These are phyloP conservation scores for Xiphorhynchus elegans DNA, from an alignment of 2,113 vertebrate genomes.

Conservation along the genomic window DNA sequence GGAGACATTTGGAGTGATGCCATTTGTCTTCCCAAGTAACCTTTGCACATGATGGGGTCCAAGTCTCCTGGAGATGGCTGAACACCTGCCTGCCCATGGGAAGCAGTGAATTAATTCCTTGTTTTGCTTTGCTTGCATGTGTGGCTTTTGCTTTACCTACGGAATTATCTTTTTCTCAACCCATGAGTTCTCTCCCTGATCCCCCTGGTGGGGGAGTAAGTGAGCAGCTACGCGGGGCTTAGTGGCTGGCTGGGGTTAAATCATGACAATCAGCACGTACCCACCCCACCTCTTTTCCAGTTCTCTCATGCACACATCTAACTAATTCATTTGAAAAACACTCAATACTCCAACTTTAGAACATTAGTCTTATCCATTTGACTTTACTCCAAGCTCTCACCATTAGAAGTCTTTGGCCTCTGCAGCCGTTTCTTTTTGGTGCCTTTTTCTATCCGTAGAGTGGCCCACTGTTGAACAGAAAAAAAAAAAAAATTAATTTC, in stretches of 20 bases:
- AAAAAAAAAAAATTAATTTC: constrained; percentile 6
- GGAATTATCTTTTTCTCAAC: not conserved
- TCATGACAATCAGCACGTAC: not conserved
- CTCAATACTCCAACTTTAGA: not conserved
- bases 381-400: constrained; percentile 70
- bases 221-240: not conserved
- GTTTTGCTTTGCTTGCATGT: not conserved
- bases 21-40: not conserved
- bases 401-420: constrained; percentile 74
- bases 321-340: not conserved
- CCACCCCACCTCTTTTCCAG: not conserved
- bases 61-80: not conserved
- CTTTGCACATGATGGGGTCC: too few species aligned
- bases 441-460: constrained; percentile 87
- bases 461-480: constrained; percentile 88
- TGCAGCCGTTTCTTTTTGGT: constrained; percentile 67
- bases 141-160: not conserved
- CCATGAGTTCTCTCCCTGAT: fast-evolving
- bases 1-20: not conserved
- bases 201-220: not conserved
- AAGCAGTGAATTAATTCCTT: not conserved
- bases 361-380: not conserved
- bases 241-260: not conserved
- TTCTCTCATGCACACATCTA: not conserved
- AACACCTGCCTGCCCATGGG: not conserved